Conservation (phyloP, 2,113 vertebrate species). For the Dendrocopos noguchii region DNA sequence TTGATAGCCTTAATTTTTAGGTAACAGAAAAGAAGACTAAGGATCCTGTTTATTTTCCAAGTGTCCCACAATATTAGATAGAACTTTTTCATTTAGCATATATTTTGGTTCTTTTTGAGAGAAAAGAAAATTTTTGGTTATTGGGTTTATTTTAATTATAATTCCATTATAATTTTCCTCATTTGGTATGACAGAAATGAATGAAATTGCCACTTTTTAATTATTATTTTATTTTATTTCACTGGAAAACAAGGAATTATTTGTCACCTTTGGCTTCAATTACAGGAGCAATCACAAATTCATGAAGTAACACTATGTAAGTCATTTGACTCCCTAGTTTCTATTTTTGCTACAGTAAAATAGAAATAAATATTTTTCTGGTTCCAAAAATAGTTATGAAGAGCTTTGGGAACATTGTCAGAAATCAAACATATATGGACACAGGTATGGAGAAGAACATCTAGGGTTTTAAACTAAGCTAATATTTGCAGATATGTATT, state of each 20-base stretch:
- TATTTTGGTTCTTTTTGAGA: background rate
- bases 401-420: background rate
- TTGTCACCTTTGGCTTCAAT: background rate
- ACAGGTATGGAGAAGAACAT: background rate
- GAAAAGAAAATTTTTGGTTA: no score
- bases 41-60: background rate
- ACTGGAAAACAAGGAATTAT: background rate
- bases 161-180: background rate
- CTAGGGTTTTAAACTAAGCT: background rate
- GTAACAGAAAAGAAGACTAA: background rate
- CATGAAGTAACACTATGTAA: fast-evolving
- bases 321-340: background rate
- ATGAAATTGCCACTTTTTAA: background rate
- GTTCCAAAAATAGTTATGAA: background rate
- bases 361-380: background rate
- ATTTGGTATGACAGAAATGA: background rate
- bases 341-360: background rate
- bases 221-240: background rate
- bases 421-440: background rate
- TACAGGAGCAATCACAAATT: background rate
- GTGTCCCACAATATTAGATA: background rate
- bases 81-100: background rate
- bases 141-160: background rate
- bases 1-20: background rate
- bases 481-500: background rate